phyloP scores from a whole-genome alignment of 2,888 invertebrate genomes.

The Pyrocoelia pectoralis region DNA sequence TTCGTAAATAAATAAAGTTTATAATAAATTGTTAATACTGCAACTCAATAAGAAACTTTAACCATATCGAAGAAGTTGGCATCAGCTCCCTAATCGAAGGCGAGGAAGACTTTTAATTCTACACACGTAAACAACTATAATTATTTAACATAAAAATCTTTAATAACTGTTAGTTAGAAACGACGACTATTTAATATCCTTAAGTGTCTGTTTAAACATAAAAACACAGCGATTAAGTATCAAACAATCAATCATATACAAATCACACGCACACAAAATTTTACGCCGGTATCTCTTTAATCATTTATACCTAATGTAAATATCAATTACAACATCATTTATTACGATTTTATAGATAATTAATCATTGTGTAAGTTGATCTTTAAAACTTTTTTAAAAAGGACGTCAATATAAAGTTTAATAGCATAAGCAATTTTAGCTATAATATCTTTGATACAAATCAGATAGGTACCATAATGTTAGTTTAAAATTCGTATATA shows the following conservation, averaged over 20 bases:
- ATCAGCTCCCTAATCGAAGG: background rate
- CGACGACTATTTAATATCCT: conserved; percentile 3
- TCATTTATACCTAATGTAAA: conserved; percentile 27
- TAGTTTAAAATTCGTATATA: conserved; percentile 56
- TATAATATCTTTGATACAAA: conserved; percentile 48
- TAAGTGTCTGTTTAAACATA: conserved; percentile 15
- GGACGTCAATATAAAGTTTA: background rate
- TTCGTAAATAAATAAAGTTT: too few relatives aligned
- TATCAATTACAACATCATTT: conserved; percentile 37
- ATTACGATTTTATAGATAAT: conserved; percentile 42
- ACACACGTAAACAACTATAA: background rate
- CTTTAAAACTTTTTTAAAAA: background rate
- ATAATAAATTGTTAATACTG: too few relatives aligned
- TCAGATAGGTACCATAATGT: conserved; percentile 56
- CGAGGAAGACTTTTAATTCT: too few relatives aligned
- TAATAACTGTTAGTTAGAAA: conserved; percentile 1
- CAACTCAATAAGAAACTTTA: too few relatives aligned
- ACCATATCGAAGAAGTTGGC: too few relatives aligned
- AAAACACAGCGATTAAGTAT: conserved; percentile 29
- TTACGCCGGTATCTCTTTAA: conserved; percentile 18
- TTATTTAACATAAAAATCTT: conserved; percentile 1
- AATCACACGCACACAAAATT: conserved; percentile 24
- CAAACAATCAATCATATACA: conserved; percentile 29
- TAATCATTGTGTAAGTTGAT: conserved; percentile 41
- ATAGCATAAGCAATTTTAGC: conserved; percentile 25